phyloP scores from a whole-genome alignment of 2,888 invertebrate species.

The Eudasyphora cyanicolor region DNA sequence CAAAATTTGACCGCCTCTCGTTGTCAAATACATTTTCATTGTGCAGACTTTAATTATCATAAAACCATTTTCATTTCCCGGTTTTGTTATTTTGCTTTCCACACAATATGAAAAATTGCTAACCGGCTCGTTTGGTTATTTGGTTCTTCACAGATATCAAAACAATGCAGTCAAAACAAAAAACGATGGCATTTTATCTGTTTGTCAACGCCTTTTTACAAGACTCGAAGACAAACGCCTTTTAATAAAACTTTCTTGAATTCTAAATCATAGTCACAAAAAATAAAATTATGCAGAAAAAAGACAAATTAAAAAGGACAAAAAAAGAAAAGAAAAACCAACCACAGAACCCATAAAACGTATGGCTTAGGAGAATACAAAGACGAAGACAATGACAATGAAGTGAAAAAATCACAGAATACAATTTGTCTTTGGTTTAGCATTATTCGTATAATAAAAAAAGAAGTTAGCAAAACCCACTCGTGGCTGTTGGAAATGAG shows the following conservation, averaged over 20 bases:
- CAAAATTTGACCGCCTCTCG: neutral
- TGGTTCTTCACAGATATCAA: no score
- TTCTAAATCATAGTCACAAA: constrained; percentile 28
- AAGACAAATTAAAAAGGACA: constrained; percentile 45
- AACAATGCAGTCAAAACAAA: constrained; percentile 11
- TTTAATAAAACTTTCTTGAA: constrained; percentile 50
- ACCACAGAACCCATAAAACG: constrained; percentile 44
- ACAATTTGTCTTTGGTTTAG: neutral
- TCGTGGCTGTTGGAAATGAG: constrained; percentile 56
- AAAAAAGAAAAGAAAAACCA: constrained; percentile 31
- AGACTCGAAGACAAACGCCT: constrained; percentile 63
- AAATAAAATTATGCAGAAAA: constrained; percentile 25
- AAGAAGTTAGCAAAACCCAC: constrained; percentile 50
- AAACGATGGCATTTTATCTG: constrained; percentile 57
- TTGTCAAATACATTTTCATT: neutral
- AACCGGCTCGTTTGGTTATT: constrained; percentile 46
- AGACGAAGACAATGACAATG: constrained; percentile 26
- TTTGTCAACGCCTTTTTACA: constrained; percentile 66
- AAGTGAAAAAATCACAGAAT: neutral
- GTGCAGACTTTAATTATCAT: constrained; percentile 7
- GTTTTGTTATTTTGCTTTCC: neutral
- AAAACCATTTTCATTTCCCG: constrained; percentile 4
- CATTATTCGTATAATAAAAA: constrained; percentile 6
- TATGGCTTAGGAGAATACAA: constrained; percentile 35
- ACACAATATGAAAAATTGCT: constrained; percentile 39